Conservation (phyloP, 2,113 vertebrate species). For the Probosciger aterrimus region DNA sequence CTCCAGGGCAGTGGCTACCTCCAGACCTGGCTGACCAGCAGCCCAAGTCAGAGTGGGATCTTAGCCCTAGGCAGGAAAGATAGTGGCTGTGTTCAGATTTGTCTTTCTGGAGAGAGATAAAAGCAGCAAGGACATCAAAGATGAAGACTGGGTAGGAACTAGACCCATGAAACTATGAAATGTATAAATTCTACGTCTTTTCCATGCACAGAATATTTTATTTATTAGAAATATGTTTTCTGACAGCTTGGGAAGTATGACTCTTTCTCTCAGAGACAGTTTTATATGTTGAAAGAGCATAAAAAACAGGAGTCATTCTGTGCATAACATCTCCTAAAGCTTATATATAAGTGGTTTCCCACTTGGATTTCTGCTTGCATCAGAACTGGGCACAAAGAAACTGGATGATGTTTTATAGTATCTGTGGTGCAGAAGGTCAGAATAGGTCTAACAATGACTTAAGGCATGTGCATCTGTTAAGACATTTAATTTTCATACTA, state of each 20-base stretch:
- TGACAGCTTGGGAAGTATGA: background rate
- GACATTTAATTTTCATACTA: slow-evolving; percentile 22
- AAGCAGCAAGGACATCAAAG: background rate
- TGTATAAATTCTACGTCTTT: background rate
- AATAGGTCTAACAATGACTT: background rate
- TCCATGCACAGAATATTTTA: background rate
- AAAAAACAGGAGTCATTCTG: slow-evolving; percentile 31
- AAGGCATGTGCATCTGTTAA: background rate
- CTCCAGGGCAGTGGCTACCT: background rate
- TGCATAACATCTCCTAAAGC: slow-evolving; percentile 12
- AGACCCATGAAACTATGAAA: background rate
- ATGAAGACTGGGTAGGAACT: background rate
- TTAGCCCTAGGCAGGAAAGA: accelerated
- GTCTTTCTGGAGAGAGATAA: background rate
- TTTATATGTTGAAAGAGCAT: slow-evolving; percentile 48
- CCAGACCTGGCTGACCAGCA: background rate
- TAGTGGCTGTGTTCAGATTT: accelerated
- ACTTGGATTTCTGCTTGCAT: slow-evolving; percentile 37
- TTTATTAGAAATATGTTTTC: background rate
- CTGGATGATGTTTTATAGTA: background rate
- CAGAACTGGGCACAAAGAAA: slow-evolving; percentile 1
- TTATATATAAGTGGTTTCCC: slow-evolving; percentile 39
- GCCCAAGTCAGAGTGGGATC: background rate
- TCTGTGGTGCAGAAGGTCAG: background rate
- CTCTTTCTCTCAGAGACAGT: background rate